Evolutionary conservation across 2,113 vertebrate genomes (phyloP), one percentile per base, ranked within the genome.

Genomic region (Siniperca chuatsi): DNA sequence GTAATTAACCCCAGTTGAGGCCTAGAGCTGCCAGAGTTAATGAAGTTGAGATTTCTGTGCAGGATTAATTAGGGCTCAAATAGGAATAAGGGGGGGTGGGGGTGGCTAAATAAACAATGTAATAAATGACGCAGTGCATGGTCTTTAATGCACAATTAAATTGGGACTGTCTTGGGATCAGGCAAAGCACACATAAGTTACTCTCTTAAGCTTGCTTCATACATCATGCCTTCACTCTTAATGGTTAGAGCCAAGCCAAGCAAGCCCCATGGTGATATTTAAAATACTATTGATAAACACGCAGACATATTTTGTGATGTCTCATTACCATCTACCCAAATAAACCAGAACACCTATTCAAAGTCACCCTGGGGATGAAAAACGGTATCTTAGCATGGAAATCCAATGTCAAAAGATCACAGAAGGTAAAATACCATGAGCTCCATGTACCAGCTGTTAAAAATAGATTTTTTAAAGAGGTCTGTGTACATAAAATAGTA

Each of bases 91-190:
- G 90, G 46, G 46, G 20, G 65, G 64, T 1, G 68, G 69, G 54
- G 91, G 72, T 89, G 77, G 93, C 94, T 96, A 91, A 94, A 95
- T 95, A 96, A 97, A 97, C 96, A 97, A 92, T 93, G 95, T 96
- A 96, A 97, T 95, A 97, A 98, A 97, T 97, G 96, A 95, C 78
- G 94, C 78, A 95, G 87, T 93, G 96, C 95, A 94, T 95, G 93
- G 96, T 96, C 93, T 97, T 97, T 97, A 97, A 97, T 94, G 94
- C 95, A 95, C 96, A 97, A 96, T 97, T 97, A 97, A 96, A 97
- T 95, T 95, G 91, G 87, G 95, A 94, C 94, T 96, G 94, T 96
- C 94, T 92, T 88, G 93, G 89, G 92, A 97, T 94, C 79, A 75
- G 85, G 88, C 95, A 96, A 97, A 96, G 95, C 92, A 95, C 95